phyloP scores from a whole-genome alignment of 2,888 invertebrate genomes.

The Gastrophysa polygoni region DNA sequence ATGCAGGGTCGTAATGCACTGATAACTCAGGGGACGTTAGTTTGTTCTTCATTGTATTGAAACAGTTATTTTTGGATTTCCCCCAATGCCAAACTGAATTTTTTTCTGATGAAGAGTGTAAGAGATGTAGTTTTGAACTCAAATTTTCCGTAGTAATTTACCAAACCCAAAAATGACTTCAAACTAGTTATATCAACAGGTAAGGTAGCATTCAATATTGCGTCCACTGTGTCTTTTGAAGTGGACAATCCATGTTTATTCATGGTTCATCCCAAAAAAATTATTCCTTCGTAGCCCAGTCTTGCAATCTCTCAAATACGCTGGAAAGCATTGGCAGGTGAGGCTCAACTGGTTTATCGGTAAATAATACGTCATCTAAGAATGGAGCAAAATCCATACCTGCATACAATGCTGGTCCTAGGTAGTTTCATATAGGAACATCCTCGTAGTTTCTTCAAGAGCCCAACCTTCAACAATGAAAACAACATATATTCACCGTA shows the following conservation, averaged over 20 bases:
- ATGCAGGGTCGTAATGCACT: constrained; percentile 33
- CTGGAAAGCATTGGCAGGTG: constrained; percentile 23
- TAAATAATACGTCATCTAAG: constrained; percentile 21
- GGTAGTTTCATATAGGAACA: too few species aligned
- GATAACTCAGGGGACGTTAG: constrained; percentile 32
- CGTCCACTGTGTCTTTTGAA: constrained; percentile 31
- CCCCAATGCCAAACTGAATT: constrained; percentile 39
- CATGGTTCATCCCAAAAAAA: constrained; percentile 39
- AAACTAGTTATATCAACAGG: constrained; percentile 33
- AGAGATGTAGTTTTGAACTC: neutral
- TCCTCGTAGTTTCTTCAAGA: too few species aligned
- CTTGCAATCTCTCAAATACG: constrained; percentile 25
- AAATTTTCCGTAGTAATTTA: constrained; percentile 46
- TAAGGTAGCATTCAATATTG: constrained; percentile 27
- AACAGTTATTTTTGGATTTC: constrained; percentile 35
- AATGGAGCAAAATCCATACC: neutral
- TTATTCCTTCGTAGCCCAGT: constrained; percentile 28
- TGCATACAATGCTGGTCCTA: too few species aligned
- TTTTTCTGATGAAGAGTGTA: constrained; percentile 22
- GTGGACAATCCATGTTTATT: constrained; percentile 35
- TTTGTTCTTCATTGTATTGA: constrained; percentile 37
- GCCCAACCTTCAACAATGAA: too few species aligned
- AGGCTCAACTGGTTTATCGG: constrained; percentile 14
- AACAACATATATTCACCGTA: too few species aligned
- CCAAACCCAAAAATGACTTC: constrained; percentile 43